phyloP scores from a whole-genome alignment of 2,113 vertebrate genomes.

The Symphodus melops region DNA sequence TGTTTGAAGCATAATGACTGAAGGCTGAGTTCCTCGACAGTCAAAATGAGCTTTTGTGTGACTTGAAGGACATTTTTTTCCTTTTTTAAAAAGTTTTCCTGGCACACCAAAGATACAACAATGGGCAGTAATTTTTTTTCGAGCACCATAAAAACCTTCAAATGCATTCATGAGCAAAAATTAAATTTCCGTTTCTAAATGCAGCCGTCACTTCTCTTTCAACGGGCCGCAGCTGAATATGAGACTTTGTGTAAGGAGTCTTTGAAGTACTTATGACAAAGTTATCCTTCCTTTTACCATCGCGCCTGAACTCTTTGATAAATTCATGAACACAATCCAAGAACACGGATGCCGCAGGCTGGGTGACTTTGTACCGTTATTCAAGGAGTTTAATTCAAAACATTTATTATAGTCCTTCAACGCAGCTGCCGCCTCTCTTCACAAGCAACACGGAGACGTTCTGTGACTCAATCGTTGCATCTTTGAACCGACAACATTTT shows the following conservation, averaged over 20 bases:
- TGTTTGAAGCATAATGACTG: not conserved
- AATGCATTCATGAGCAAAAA: constrained; percentile 30
- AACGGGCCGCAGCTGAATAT: not conserved
- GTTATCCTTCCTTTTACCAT: constrained; percentile 5
- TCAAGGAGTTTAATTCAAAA: constrained; percentile 23
- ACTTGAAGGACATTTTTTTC: not conserved
- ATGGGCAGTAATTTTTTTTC: not conserved
- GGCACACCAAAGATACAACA: not conserved
- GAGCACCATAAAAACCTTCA: constrained; percentile 2
- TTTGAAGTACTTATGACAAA: constrained; percentile 9
- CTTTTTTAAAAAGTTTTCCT: constrained; percentile 2
- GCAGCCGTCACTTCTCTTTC: not conserved
- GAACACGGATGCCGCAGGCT: constrained; percentile 23
- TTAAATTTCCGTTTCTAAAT: constrained; percentile 4
- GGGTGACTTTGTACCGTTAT: constrained; percentile 6
- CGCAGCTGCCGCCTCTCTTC: constrained; percentile 1
- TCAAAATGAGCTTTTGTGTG: not conserved
- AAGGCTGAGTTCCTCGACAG: not conserved
- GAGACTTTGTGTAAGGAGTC: constrained; percentile 15
- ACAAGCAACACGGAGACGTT: not conserved
- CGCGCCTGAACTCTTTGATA: constrained; percentile 5
- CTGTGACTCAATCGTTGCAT: not conserved
- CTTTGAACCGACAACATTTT: constrained; percentile 9
- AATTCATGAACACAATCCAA: constrained; percentile 7
- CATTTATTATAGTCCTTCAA: not conserved